phyloP scores from a whole-genome alignment of 2,888 invertebrate species.

The Cantharis rufa region DNA sequence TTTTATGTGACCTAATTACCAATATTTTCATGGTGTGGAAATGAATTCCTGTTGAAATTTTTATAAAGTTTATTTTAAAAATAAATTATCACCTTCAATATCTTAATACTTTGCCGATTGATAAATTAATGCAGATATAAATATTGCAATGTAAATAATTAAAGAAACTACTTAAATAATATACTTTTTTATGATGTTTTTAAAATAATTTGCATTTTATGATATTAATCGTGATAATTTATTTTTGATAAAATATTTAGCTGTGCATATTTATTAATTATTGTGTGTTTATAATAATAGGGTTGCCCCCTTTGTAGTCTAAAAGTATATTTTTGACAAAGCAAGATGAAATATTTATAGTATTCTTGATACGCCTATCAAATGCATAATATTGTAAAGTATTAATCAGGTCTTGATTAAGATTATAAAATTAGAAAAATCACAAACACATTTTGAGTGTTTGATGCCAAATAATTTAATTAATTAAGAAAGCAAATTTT shows the following conservation, averaged over 20 bases:
- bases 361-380: conserved; percentile 51
- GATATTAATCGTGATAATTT: conserved; percentile 23
- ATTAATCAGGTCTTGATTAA: conserved; percentile 28
- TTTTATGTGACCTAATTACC: conserved; percentile 22
- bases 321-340: conserved; percentile 55
- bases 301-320: conserved; percentile 49
- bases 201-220: not conserved
- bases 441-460: conserved; percentile 41
- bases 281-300: conserved; percentile 36
- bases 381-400: conserved; percentile 51
- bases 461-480: conserved; percentile 52
- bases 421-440: conserved; percentile 29
- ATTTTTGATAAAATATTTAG: conserved; percentile 32
- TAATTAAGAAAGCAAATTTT: conserved; percentile 1
- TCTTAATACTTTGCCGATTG: not conserved
- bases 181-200: not conserved
- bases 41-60: conserved; percentile 36
- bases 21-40: conserved; percentile 28
- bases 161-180: not conserved
- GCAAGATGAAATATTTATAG: conserved; percentile 50
- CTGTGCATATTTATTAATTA: conserved; percentile 38
- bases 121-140: not conserved
- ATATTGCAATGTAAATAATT: not conserved
- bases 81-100: conserved; percentile 27
- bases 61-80: conserved; percentile 35